phyloP scores from a whole-genome alignment of 2,888 invertebrate genomes.

The Augiades crinisus region DNA sequence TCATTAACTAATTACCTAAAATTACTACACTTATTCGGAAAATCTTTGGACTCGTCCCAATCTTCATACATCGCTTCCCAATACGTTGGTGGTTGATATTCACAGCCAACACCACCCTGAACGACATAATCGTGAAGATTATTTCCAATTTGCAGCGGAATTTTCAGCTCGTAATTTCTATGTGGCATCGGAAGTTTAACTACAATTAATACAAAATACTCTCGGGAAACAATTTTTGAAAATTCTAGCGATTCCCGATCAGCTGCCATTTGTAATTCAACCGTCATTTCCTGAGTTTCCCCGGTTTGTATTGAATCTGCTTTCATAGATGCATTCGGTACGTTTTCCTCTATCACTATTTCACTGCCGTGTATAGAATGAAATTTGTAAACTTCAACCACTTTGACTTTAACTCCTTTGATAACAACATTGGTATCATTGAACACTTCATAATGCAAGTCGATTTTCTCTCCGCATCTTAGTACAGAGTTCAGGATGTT shows the following conservation, averaged over 20 bases:
- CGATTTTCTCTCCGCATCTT: neutral
- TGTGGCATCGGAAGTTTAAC: conserved; percentile 3
- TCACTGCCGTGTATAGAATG: neutral
- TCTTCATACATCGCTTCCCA: conserved; percentile 9
- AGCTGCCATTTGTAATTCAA: conserved; percentile 1
- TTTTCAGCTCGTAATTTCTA: conserved; percentile 3
- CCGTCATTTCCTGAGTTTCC: conserved; percentile 5
- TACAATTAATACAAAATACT: conserved; percentile 1
- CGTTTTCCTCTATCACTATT: neutral
- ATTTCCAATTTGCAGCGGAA: conserved; percentile 10
- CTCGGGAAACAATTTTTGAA: neutral
- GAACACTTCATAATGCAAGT: neutral
- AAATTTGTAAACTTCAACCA: conserved; percentile 1
- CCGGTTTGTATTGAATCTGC: neutral
- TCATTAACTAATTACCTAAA: too few species aligned
- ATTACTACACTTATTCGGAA: too few species aligned
- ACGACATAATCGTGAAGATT: neutral
- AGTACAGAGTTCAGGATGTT: neutral
- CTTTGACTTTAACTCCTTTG: neutral
- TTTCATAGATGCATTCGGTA: neutral
- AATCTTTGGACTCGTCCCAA: neutral
- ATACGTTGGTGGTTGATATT: neutral
- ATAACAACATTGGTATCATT: conserved; percentile 7
- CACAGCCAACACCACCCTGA: neutral
- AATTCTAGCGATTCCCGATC: neutral